These are phyloP conservation scores for Coelinius sp. DNA, from an alignment of 2,888 invertebrate genomes.

Conservation along the genomic window DNA sequence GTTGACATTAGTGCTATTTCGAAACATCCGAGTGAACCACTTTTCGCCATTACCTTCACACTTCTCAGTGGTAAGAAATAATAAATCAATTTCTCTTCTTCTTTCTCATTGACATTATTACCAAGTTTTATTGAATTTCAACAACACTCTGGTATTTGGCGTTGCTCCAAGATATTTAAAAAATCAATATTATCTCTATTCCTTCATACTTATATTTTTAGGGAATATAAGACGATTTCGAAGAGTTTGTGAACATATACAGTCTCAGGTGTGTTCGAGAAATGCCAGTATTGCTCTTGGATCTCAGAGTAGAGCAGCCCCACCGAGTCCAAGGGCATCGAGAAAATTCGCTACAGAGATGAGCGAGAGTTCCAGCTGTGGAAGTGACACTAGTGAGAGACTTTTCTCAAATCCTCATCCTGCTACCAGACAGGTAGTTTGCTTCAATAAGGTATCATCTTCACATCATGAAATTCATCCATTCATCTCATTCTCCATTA, in stretches of 20 bases:
- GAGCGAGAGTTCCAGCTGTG: slow-evolving; percentile 80
- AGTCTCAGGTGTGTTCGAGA: slow-evolving; percentile 81
- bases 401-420: slow-evolving; percentile 72
- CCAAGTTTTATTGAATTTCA: too few relatives aligned
- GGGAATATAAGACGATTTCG: slow-evolving; percentile 96
- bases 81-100: neutral
- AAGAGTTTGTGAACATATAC: slow-evolving; percentile 96
- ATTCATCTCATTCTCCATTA: slow-evolving; percentile 46
- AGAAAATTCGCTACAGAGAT: slow-evolving; percentile 78
- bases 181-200: too few relatives aligned
- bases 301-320: slow-evolving; percentile 70
- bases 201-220: slow-evolving; percentile 62
- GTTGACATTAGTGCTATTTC: slow-evolving; percentile 89
- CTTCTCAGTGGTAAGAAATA: slow-evolving; percentile 84
- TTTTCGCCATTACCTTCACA: slow-evolving; percentile 96
- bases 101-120: too few relatives aligned
- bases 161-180: too few relatives aligned
- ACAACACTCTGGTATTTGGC: too few relatives aligned
- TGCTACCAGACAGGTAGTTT: slow-evolving; percentile 73
- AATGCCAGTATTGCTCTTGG: slow-evolving; percentile 61
- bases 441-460: slow-evolving; percentile 67
- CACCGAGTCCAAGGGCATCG: slow-evolving; percentile 77
- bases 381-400: slow-evolving; percentile 79
- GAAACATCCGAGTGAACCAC: slow-evolving; percentile 82
- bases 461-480: slow-evolving; percentile 43